A percentile compares a stretch with the other conserved stretches of the same genome.
Evolutionary conservation across 1,140 invertebrate species (phyloP).

Genomic region (Patella vulgata): DNA sequence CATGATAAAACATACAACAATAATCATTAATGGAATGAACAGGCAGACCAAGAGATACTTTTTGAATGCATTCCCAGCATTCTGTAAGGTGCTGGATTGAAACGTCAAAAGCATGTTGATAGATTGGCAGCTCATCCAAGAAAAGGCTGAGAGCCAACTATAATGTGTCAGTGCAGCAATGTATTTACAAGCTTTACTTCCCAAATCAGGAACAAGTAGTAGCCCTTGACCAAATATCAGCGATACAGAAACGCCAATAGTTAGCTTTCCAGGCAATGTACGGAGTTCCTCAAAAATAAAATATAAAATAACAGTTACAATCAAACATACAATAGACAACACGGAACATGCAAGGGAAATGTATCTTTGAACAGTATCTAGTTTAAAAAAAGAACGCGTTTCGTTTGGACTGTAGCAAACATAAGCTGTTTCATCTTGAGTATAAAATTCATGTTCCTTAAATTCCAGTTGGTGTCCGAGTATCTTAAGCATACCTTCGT

Average conservation of each 20-base stretch:
- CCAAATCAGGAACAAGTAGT: too few species aligned
- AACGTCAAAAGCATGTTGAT: slow-evolving; percentile 45
- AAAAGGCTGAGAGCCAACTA: slow-evolving; percentile 90
- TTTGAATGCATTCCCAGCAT: too few species aligned
- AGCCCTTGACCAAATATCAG: slow-evolving; percentile 1
- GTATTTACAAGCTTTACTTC: slow-evolving; percentile 46
- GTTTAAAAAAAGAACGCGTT: too few species aligned
- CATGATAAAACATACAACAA: too few species aligned
- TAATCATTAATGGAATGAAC: too few species aligned
- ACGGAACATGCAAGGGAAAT: slow-evolving; percentile 2
- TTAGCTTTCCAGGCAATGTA: slow-evolving; percentile 8
- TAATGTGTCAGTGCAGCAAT: slow-evolving; percentile 86
- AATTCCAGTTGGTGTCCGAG: too few species aligned
- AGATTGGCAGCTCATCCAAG: slow-evolving; percentile 95
- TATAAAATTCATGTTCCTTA: too few species aligned
- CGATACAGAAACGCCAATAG: not conserved
- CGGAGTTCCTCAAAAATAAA: slow-evolving; percentile 8
- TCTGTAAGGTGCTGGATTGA: not conserved
- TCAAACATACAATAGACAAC: not conserved
- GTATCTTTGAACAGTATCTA: not conserved
- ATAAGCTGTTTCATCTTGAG: too few species aligned
- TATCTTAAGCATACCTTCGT: too few species aligned
- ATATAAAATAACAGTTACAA: slow-evolving; percentile 9
- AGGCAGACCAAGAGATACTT: too few species aligned
- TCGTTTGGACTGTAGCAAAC: too few species aligned